phyloP scores from a whole-genome alignment of 1,140 invertebrate species.

The Euura saliciscinereae region DNA sequence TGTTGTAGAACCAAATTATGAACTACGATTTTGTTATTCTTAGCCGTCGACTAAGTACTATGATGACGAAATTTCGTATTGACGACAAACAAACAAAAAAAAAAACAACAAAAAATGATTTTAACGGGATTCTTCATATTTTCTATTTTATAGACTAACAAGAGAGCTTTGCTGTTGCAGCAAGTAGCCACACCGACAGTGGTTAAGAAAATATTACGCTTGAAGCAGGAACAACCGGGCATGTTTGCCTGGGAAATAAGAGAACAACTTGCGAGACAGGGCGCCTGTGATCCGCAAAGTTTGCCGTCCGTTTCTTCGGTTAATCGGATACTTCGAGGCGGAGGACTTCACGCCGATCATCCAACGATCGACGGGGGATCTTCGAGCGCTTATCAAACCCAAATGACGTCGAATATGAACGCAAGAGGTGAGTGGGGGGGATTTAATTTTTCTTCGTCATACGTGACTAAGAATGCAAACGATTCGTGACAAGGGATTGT shows the following conservation, averaged over 20 bases:
- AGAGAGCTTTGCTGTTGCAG: constrained; percentile 62
- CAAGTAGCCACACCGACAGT: constrained; percentile 93
- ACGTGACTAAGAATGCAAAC: not conserved
- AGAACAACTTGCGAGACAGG: constrained; percentile 82
- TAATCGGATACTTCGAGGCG: constrained; percentile 91
- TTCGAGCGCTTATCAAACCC: constrained; percentile 29
- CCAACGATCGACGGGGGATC: constrained; percentile 44
- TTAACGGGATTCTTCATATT: not conserved
- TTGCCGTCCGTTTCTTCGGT: constrained; percentile 95
- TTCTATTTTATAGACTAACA: constrained; percentile 8
- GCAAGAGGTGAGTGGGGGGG: constrained; percentile 23
- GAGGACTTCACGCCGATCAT: constrained; percentile 63
- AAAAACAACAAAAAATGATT: constrained; percentile 9
- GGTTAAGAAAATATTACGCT: constrained; percentile 87
- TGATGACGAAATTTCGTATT: too few relatives aligned
- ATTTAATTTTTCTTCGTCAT: not conserved
- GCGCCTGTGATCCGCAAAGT: constrained; percentile 83
- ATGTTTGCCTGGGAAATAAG: constrained; percentile 95
- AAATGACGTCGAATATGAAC: constrained; percentile 25
- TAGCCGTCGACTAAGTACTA: not conserved
- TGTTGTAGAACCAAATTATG: constrained; percentile 13
- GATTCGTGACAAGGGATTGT: too few relatives aligned
- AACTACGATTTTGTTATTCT: constrained; percentile 13
- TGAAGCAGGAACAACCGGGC: constrained; percentile 90
- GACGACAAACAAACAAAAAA: constrained; percentile 8